Conservation (phyloP, 2,888 invertebrate genomes). For the Athripsodes cinereus region DNA sequence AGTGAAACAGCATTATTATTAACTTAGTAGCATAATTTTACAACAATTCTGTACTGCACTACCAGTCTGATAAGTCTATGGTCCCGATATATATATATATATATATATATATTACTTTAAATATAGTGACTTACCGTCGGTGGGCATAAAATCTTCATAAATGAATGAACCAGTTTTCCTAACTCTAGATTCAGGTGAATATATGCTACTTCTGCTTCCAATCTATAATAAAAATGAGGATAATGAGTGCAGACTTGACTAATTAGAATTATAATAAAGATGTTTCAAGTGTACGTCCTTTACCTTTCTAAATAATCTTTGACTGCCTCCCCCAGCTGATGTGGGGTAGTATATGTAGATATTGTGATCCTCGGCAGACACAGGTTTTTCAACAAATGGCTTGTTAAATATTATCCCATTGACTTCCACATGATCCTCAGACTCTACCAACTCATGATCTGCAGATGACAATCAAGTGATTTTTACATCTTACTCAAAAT, state of each 20-base stretch:
- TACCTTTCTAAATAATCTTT: slow-evolving; percentile 95
- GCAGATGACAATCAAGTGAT: too few relatives aligned
- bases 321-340: slow-evolving; percentile 96
- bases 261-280: too few relatives aligned
- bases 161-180: slow-evolving; percentile 97
- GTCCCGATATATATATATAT: too few relatives aligned
- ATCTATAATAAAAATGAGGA: slow-evolving; percentile 56
- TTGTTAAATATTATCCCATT: slow-evolving; percentile 94
- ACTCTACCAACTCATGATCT: slow-evolving; percentile 90
- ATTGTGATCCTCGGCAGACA: slow-evolving; percentile 99
- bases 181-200: slow-evolving; percentile 93
- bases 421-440: slow-evolving; percentile 96
- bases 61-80: too few relatives aligned
- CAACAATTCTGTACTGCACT: slow-evolving; percentile 34
- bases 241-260: too few relatives aligned
- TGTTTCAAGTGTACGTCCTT: background rate
- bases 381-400: slow-evolving; percentile 99
- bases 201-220: slow-evolving; percentile 97
- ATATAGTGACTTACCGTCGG: slow-evolving; percentile 71
- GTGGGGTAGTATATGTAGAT: slow-evolving; percentile 99
- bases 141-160: slow-evolving; percentile 99
- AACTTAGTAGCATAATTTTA: too few relatives aligned
- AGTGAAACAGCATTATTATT: too few relatives aligned
- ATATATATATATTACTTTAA: slow-evolving; percentile 56
- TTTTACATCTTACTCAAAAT: too few relatives aligned